Conservation (phyloP, 2,797 vertebrate genomes). For the Megalops cyprinoides region DNA sequence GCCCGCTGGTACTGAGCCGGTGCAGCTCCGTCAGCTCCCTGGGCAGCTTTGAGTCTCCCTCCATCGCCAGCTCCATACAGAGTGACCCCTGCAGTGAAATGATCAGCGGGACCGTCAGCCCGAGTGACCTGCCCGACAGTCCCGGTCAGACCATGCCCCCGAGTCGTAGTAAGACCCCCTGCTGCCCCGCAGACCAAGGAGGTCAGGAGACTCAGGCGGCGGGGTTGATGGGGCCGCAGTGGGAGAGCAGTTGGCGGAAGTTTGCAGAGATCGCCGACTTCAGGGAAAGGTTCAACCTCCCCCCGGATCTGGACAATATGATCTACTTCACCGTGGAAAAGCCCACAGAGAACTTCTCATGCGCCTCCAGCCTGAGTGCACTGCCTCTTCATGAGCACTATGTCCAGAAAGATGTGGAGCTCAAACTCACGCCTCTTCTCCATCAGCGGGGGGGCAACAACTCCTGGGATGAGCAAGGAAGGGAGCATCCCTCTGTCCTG, state of each 20-base stretch:
- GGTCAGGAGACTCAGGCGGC: constrained; percentile 80
- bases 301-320: constrained; percentile 91
- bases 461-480: constrained; percentile 64
- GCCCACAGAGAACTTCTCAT: constrained; percentile 97
- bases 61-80: constrained; percentile 95
- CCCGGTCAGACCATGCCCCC: constrained; percentile 98
- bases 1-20: constrained; percentile 93
- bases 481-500: constrained; percentile 34
- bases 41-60: constrained; percentile 94
- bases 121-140: constrained; percentile 96
- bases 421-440: constrained; percentile 89
- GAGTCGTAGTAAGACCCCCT: constrained; percentile 95
- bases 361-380: constrained; percentile 96
- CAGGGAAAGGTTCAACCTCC: constrained; percentile 91
- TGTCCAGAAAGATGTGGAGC: constrained; percentile 94
- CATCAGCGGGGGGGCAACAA: constrained; percentile 77
- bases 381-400: constrained; percentile 95
- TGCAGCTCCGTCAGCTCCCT: constrained; percentile 97
- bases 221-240: constrained; percentile 79
- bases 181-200: constrained; percentile 73
- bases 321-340: constrained; percentile 98
- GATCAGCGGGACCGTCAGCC: constrained; percentile 94
- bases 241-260: constrained; percentile 91
- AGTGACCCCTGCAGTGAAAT: constrained; percentile 97
- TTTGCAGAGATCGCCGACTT: constrained; percentile 95